Evolutionary conservation across 2,797 vertebrate species (phyloP).

Genomic region (Syngnathus acus): DNA sequence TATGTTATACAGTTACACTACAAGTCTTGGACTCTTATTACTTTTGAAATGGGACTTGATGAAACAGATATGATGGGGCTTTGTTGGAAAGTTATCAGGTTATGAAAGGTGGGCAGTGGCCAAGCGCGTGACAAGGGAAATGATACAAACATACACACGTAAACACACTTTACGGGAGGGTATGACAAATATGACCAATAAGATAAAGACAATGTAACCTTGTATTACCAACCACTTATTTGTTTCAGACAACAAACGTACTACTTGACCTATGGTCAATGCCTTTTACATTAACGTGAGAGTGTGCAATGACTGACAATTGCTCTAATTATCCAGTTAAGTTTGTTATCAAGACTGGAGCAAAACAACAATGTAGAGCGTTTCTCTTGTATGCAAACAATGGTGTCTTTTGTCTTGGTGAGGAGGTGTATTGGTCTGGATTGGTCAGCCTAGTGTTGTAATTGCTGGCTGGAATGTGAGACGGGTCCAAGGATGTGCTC

Average conservation of each 20-base stretch:
- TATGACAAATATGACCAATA: not conserved
- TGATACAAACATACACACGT: not conserved
- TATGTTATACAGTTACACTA: conserved; percentile 40
- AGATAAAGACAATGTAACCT: not conserved
- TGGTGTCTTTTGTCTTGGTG: conserved; percentile 56
- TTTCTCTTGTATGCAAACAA: conserved; percentile 68
- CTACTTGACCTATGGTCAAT: conserved; percentile 31
- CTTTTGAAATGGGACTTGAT: conserved; percentile 41
- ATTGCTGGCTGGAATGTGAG: conserved; percentile 72
- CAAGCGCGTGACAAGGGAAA: not conserved
- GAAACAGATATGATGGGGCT: conserved; percentile 39
- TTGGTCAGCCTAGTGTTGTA: conserved; percentile 65
- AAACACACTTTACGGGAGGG: not conserved
- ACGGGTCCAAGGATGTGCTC: conserved; percentile 60
- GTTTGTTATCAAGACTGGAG: conserved; percentile 68
- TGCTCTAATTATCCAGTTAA: conserved; percentile 65
- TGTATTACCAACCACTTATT: not conserved
- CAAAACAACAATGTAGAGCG: conserved; percentile 50
- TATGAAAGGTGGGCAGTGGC: not conserved
- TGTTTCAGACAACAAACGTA: conserved; percentile 11
- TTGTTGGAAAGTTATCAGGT: conserved; percentile 23
- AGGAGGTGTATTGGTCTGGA: conserved; percentile 74
- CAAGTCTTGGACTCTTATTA: conserved; percentile 31
- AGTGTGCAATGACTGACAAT: conserved; percentile 50
- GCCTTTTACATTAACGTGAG: conserved; percentile 49